Percentiles rank a stretch among this genome's conserved stretches.
Evolutionary conservation across 1,140 invertebrate species (phyloP).

Genomic region (Drosophila hydei): DNA sequence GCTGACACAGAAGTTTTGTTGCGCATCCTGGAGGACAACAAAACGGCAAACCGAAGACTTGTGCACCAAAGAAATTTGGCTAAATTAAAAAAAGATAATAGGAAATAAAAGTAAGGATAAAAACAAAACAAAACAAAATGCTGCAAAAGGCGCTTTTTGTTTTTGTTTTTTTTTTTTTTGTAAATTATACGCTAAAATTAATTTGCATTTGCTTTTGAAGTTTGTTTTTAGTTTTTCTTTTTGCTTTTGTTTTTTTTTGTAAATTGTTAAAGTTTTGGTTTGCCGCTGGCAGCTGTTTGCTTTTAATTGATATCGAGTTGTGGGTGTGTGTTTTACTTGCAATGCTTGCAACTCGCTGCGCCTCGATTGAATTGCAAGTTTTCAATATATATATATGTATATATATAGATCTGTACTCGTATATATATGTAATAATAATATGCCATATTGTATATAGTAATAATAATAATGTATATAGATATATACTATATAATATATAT

Average conservation of each 20-base stretch:
- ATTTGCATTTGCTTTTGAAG: conserved; percentile 33
- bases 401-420: conserved; percentile 26
- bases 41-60: conserved; percentile 69
- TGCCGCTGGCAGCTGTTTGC: conserved; percentile 70
- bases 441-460: conserved; percentile 76
- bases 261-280: conserved; percentile 61
- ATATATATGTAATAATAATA: conserved; percentile 74
- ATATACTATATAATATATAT: conserved; percentile 59
- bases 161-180: conserved; percentile 4
- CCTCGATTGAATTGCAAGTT: conserved; percentile 20
- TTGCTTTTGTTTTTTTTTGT: conserved; percentile 29
- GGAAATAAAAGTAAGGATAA: too few species aligned
- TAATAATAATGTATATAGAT: conserved; percentile 65
- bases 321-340: conserved; percentile 25
- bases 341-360: conserved; percentile 19
- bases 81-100: conserved; percentile 25
- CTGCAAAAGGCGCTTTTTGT: conserved; percentile 13
- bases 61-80: conserved; percentile 56
- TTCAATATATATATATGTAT: conserved; percentile 35
- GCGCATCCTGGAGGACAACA: conserved; percentile 51
- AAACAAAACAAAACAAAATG: conserved; percentile 31
- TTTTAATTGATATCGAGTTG: conserved; percentile 67
- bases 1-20: conserved; percentile 41
- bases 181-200: conserved; percentile 27
- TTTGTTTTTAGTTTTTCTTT: conserved; percentile 28